Evolutionary conservation across 2,797 vertebrate genomes (phyloP).

Genomic region (Catostomus latipinnis): DNA sequence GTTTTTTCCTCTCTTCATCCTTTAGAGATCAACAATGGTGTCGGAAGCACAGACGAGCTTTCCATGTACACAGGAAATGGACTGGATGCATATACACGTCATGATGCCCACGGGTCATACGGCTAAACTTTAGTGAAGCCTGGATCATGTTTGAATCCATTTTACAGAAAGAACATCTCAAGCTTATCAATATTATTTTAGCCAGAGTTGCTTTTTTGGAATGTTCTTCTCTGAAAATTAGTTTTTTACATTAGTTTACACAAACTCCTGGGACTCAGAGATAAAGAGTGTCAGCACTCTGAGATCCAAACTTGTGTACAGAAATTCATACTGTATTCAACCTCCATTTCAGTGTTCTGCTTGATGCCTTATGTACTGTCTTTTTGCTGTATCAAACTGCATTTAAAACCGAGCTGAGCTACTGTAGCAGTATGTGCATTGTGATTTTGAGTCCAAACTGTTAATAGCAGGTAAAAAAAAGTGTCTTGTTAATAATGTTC

Average conservation of each 20-base stretch:
- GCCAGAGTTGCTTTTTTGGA: neutral
- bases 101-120: neutral
- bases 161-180: slow-evolving; percentile 9
- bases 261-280: neutral
- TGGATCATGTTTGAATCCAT: slow-evolving; percentile 2
- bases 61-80: slow-evolving; percentile 86
- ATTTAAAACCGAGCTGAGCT: slow-evolving; percentile 30
- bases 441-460: neutral
- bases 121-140: slow-evolving; percentile 4
- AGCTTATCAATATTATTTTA: too few relatives aligned
- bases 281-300: neutral
- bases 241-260: neutral
- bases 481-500: slow-evolving; percentile 14
- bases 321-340: slow-evolving; percentile 22
- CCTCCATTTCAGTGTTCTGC: slow-evolving; percentile 44
- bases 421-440: slow-evolving; percentile 26
- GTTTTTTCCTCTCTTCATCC: slow-evolving; percentile 36
- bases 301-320: neutral
- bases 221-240: neutral
- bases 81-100: slow-evolving; percentile 75
- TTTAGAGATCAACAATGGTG: slow-evolving; percentile 88
- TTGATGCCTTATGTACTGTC: slow-evolving; percentile 54
- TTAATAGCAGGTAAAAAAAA: slow-evolving; percentile 14
- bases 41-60: slow-evolving; percentile 85
- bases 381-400: slow-evolving; percentile 39